Conservation (phyloP, 2,797 vertebrate genomes). For the Sebastes ruberrimus region DNA sequence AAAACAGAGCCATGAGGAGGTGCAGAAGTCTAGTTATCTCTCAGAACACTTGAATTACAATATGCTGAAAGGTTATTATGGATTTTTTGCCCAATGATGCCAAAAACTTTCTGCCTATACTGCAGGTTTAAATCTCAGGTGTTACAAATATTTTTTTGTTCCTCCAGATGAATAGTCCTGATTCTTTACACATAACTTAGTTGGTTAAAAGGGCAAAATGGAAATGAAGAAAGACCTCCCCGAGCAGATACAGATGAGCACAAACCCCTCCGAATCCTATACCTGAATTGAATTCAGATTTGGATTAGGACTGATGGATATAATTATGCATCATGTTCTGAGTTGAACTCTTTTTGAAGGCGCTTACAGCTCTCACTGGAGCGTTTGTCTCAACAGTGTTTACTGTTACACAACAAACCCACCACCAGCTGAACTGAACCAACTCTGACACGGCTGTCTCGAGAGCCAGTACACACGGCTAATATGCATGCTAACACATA, state of each 20-base stretch:
- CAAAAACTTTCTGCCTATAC: too few species aligned
- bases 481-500: slow-evolving; percentile 8
- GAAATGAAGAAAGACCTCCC: slow-evolving; percentile 10
- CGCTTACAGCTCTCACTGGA: not conserved
- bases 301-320: slow-evolving; percentile 6
- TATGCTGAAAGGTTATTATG: too few species aligned
- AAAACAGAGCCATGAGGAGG: too few species aligned
- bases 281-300: slow-evolving; percentile 35
- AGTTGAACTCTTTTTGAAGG: slow-evolving; percentile 6
- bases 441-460: slow-evolving; percentile 28
- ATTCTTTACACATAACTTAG: not conserved
- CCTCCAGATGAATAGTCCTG: not conserved
- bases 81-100: rapidly evolving
- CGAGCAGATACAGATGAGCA: slow-evolving; percentile 8
- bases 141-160: not conserved
- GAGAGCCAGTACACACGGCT: slow-evolving; percentile 18
- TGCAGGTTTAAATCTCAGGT: not conserved
- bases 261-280: slow-evolving; percentile 1
- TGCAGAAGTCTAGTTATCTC: too few species aligned
- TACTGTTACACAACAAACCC: slow-evolving; percentile 1
- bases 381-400: not conserved
- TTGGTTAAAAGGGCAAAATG: slow-evolving; percentile 39
- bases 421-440: slow-evolving; percentile 1
- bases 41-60: too few species aligned
- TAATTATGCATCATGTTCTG: slow-evolving; percentile 9